Base-by-base conservation (phyloP, 1,140 invertebrate genomes). In the Sitophilus oryzae region DNA sequence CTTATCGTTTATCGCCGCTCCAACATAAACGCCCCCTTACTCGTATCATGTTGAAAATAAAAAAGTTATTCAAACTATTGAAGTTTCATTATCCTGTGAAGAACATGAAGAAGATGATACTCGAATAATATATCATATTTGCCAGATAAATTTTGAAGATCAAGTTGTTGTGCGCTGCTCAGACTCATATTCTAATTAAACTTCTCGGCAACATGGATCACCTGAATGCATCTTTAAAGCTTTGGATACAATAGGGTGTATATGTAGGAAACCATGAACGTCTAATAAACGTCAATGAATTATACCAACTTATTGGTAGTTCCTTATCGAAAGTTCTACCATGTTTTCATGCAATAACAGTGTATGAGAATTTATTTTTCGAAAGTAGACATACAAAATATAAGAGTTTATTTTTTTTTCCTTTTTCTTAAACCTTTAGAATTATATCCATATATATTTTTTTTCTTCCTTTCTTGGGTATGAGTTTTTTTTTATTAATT, bases 81-180 rank as follows among this genome's bases (percentile, higher is more conserved):
- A 44, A 20, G 38, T 44, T 40, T 25, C 46, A 38, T 35, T 43
- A 15, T 50, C 37, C 10, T n/a, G n/a, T n/a, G n/a, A n/a, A n/a
- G n/a, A n/a, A n/a, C n/a, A n/a, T n/a, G n/a, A n/a, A 62, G 64
- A 67, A 60, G 61, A 60, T 10, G 65, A 62, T 56, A 59, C 55
- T 18, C 60, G 58, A 48, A 62, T 61, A 6, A 44, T 55, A 51
- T 6, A 30, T 30, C 5, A 30, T 6, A 30, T 30, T 30, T 30
- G 25, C 11, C 25, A 30, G 11, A 30, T 30, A 30, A 30, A 30
- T 30, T 30, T 30, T 11, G 25, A 30, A 5, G 25, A 5, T 6
- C 5, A 30, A 30, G 25, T 30, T 30, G 11, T 6, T 30, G 11
- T 6, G 11, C 25, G 25, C 11, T 30, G 25, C 11, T 30, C 25